Percentiles rank a stretch among this genome's conserved stretches.
Evolutionary conservation across 2,113 vertebrate species (phyloP).

Genomic region (Pseudopipra pipra): DNA sequence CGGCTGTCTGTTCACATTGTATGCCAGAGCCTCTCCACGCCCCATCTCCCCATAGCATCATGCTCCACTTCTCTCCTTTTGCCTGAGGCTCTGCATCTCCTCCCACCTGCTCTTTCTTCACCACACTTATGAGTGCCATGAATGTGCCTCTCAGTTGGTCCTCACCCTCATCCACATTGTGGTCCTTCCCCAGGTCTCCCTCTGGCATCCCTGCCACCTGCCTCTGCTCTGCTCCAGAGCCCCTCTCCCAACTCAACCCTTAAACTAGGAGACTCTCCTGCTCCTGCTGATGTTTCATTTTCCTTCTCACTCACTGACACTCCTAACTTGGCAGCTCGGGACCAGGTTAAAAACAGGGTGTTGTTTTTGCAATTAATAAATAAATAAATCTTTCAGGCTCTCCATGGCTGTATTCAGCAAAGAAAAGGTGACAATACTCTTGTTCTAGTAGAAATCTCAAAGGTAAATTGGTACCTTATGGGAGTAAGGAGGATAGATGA

Average conservation of each 20-base stretch:
- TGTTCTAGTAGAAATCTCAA: background rate
- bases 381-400: background rate
- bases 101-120: background rate
- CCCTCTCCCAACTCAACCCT: background rate
- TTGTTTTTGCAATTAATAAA: background rate
- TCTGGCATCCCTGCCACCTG: background rate
- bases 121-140: background rate
- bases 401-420: background rate
- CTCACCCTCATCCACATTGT: rapidly evolving
- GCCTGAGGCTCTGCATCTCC: rapidly evolving
- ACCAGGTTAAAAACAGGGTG: background rate
- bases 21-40: rapidly evolving
- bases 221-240: background rate
- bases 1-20: rapidly evolving
- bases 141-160: background rate
- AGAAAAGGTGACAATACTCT: background rate
- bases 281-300: background rate
- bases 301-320: background rate
- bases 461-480: background rate
- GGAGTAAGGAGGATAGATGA: background rate
- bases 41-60: background rate
- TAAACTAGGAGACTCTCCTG: background rate
- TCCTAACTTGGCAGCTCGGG: background rate
- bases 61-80: background rate
- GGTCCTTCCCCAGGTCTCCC: background rate